Base-by-base conservation (phyloP, 1,140 invertebrate species). In the Papilio xuthus region DNA sequence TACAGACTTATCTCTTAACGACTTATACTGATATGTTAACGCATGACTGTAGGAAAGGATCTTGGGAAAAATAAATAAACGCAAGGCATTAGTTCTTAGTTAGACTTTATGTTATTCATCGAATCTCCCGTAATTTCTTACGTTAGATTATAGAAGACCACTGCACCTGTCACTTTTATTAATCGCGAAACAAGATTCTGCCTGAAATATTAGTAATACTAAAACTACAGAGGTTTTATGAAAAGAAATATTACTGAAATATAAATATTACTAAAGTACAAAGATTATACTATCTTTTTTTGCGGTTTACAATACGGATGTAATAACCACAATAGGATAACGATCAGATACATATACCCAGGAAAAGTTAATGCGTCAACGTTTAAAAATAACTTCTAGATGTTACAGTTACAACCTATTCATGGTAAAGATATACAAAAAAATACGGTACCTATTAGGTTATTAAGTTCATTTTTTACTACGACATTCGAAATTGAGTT, bases 401-500 rank as follows among this genome's bases (percentile, higher is more conserved):
- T 60, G 56, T 60, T 26, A 60, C 56, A 28, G 56, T 56, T 56
- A 56, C 7, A 53, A 53, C 23, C 12, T 60, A 60, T 60, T 60
- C 56, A 60, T 26, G 56, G 56, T 26, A 60, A 44, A 26, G n/a
- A 42, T 26, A 13, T 20, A 41, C 44, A 50, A 42, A 50, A 74
- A 50, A n/a, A 50, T 50, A 74, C 72, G 72, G 72, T 44, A 47
- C 71, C 42, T 47, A 73, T 23, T 73, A 41, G 20, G 23, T 73
- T 73, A 73, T 73, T 23, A 42, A 73, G 42, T 74, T 44, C 13
- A 74, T 74, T 50, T 74, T 74, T 74, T 74, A 72, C 71, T 23
- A 74, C 47, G 72, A 26, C 47, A 74, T 44, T 32, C 72, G 44
- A 78, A 47, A 73, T 42, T 80, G 23, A 81, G 72, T 50, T 60